Evolutionary conservation across 2,888 invertebrate species (phyloP), one percentile per base, ranked within the genome.

Genomic region (Netelia inedita): DNA sequence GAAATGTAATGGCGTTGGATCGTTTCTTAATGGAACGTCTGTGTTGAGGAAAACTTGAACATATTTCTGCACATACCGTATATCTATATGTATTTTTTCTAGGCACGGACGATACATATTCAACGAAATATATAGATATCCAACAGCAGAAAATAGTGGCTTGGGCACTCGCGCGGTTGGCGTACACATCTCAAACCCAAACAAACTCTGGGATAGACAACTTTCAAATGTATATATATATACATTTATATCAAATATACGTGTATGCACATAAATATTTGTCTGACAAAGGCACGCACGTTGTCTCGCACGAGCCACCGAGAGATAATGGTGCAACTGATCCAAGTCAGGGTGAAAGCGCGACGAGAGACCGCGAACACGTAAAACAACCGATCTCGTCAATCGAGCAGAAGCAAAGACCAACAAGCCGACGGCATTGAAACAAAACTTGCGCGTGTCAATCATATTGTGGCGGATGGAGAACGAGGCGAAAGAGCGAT

Each of bases 331-430:
- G 80, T 57, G 43, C 28, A 73, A 66, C 66, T 11, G 66, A 50
- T 66, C 41, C 19, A 65, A 68, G 50, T 46, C 68, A 80, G 28
- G 73, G 80, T 80, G 80, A 80, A 80, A 80, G 80, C 73, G 80
- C 66, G 80, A 80, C 79, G 35, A 21, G 68, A 73, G 59, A 35
- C 14, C 50, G 74, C 80, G 73, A 74, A 35, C 66, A 68, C 46
- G 73, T 68, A 80, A 80, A 74, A 1, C 41, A 41, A 16, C n/a
- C 23, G 19, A 63, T 14, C 50, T 53, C 50, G 9, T 14, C 63
- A 74, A 74, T 63, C 46, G 9, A 43, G 11, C 46, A 35, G 65
- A 65, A 53, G 35, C 59, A 35, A 21, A 19, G 71, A 63, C 72
- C 28, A 59, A 21, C 71, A 41, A 23, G 59, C 63, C 76, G 71